Evolutionary conservation across 2,888 invertebrate genomes (phyloP), one percentile per base, ranked within the genome.

Genomic region (Caenorhabditis angaria): DNA sequence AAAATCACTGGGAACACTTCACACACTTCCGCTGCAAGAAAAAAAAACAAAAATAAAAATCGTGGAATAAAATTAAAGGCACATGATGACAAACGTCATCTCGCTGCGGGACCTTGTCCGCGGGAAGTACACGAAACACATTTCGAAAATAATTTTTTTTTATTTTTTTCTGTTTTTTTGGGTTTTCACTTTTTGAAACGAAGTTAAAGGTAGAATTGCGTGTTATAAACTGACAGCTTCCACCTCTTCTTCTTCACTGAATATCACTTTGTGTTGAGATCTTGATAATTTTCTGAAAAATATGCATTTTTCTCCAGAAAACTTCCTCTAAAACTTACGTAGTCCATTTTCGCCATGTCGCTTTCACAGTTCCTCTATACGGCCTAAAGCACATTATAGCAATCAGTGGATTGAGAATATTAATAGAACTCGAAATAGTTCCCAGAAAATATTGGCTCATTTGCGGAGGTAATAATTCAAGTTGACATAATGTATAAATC

Each of bases 351-450:
- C 70, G 62, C n/a, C 65, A 70, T 20, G 59, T 65, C 22, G 55
- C 62, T 41, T 62, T 59, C 48, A 70, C 58, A 55, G 61, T 62
- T 22, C 56, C 61, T 8, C 65, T 54, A 51, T 70, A 70, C 18
- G 70, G 70, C 27, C 65, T 53, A 35, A 70, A 70, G 18, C 65
- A 65, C 20, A 61, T 58, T 3, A 70, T 65, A 1, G 65, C 70
- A 35, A 70, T 65, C 10, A 70, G 59, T 0, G 70, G 70, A 27
- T 70, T 70, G 41, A 70, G 50, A 10, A 70, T 70, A 29, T 65
- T 70, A 12, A 70, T 70, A 1, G 70, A 58, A 47, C 70, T 70
- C 18, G 70, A 70, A 47, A 70, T 70, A 18, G 70, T 70, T 55
- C 70, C 65, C 22, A 70, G 32, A 29, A 70, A 70, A 25, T 70